These are phyloP conservation scores for Chelonus formosanus DNA, from an alignment of 2,888 invertebrate genomes.

Conservation along the genomic window DNA sequence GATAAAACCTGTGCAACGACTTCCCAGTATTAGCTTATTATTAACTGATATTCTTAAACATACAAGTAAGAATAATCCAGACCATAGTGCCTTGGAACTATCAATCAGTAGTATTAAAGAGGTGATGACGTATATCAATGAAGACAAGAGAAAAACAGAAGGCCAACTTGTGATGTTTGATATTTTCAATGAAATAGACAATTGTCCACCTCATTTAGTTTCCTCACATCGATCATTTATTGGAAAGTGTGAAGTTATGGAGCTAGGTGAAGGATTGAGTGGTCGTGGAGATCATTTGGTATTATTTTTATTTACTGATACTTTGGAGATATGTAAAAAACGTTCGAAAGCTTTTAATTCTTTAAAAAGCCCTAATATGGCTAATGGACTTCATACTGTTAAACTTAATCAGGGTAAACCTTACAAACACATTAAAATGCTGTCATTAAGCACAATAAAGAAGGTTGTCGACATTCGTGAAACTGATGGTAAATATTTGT, in stretches of 20 bases:
- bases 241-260: constrained; percentile 86
- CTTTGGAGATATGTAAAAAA: constrained; percentile 90
- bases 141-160: constrained; percentile 96
- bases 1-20: constrained; percentile 96
- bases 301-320: constrained; percentile 93
- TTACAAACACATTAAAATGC: constrained; percentile 89
- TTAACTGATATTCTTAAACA: constrained; percentile 94
- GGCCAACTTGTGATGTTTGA: constrained; percentile 96
- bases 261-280: constrained; percentile 83
- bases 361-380: constrained; percentile 74
- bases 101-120: constrained; percentile 89
- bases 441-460: constrained; percentile 88
- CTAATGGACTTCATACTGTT: constrained; percentile 69
- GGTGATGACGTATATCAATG: constrained; percentile 96
- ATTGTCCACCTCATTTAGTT: constrained; percentile 92
- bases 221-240: constrained; percentile 93
- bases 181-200: constrained; percentile 97
- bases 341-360: constrained; percentile 80
- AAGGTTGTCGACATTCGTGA: constrained; percentile 90
- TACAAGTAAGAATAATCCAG: constrained; percentile 88
- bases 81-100: constrained; percentile 83
- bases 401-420: constrained; percentile 78
- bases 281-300: constrained; percentile 88
- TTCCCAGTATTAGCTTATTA: constrained; percentile 94
- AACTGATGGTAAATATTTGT: constrained; percentile 73